Evolutionary conservation across 2,797 vertebrate genomes (phyloP), one percentile per base, ranked within the genome.

Genomic region (Muscicapa comitata): DNA sequence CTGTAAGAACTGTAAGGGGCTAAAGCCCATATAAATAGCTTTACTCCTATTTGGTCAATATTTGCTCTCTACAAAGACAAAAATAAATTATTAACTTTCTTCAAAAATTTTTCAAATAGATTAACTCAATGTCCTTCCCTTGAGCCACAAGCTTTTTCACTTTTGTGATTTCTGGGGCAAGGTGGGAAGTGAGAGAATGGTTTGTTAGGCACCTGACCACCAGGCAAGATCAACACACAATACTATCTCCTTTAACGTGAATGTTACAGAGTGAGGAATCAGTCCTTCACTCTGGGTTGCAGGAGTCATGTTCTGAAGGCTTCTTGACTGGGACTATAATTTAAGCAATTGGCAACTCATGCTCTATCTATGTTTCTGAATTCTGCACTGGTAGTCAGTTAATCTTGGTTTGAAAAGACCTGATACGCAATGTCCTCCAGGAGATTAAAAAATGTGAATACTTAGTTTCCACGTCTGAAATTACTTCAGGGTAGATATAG

Each of bases 111-210:
- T 75, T 74, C 47, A 68, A 29, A 59, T n/a, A 42, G 8, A n/a
- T 5, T 74, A 43, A 24, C 11, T 58, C 25, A 42, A n/a, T 47
- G 16, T 43, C 21, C 12, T 87, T 55, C 17, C 17, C 19, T 58
- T 1, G 5, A 75, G 5, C 4, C 24, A 59, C 4, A 66, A 42
- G 2, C 0, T 28, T 57, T 89, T 70, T 66, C 9, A 25, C 42
- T 66, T 78, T 92, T 48, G 7, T n/a, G 9, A 21, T 7, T 81
- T 81, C 11, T 70, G 15, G 25, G 13, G 6, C 18, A 45, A 57
- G 6, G 17, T 17, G 9, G 12, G 11, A 43, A 58, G 21, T 20
- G 31, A 58, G 13, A 70, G 23, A 53, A 33, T 0, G 0, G 1
- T 7, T 82, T 63, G 3, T 2, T 53, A 14, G 24, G 8, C 13